Evolutionary conservation across 2,888 invertebrate genomes (phyloP).

Genomic region (Scaptodrosophila latifasciaeformis): DNA sequence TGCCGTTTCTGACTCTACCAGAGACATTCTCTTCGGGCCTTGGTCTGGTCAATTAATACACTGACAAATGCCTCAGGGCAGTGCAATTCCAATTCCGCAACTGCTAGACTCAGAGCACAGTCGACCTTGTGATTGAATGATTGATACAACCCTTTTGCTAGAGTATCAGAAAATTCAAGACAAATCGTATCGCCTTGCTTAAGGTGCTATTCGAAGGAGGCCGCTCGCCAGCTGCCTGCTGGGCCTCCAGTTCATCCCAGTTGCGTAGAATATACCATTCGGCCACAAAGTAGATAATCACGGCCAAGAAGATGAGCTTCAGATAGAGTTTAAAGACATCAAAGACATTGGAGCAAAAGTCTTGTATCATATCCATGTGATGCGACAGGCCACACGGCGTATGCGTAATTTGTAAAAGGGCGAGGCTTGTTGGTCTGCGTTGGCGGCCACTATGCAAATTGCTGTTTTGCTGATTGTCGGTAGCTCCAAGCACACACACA

Average conservation of each 20-base stretch:
- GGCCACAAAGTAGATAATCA: slow-evolving; percentile 64
- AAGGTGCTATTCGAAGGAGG: slow-evolving; percentile 52
- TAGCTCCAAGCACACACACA: slow-evolving; percentile 4
- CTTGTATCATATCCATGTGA: slow-evolving; percentile 43
- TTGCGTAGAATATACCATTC: slow-evolving; percentile 70
- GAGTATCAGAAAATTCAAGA: slow-evolving; percentile 55
- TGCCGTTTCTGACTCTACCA: slow-evolving; percentile 8
- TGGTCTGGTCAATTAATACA: slow-evolving; percentile 22
- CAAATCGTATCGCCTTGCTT: slow-evolving; percentile 48
- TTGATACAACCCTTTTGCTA: slow-evolving; percentile 16
- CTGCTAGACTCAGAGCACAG: not conserved
- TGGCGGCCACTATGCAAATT: slow-evolving; percentile 12
- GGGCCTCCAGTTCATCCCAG: slow-evolving; percentile 55
- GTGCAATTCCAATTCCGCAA: not conserved
- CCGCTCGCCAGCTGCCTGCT: slow-evolving; percentile 44
- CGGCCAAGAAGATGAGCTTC: slow-evolving; percentile 67
- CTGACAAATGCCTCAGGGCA: not conserved
- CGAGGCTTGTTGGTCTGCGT: not conserved
- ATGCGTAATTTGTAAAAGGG: slow-evolving; percentile 26
- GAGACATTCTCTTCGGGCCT: slow-evolving; percentile 62
- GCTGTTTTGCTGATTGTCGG: not conserved
- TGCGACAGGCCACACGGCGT: slow-evolving; percentile 26
- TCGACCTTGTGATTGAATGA: slow-evolving; percentile 9
- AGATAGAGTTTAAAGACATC: slow-evolving; percentile 70
- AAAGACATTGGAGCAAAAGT: slow-evolving; percentile 44